These are phyloP conservation scores for Schmidtea mediterranea DNA, from an alignment of 1,140 invertebrate species.

Conservation along the genomic window DNA sequence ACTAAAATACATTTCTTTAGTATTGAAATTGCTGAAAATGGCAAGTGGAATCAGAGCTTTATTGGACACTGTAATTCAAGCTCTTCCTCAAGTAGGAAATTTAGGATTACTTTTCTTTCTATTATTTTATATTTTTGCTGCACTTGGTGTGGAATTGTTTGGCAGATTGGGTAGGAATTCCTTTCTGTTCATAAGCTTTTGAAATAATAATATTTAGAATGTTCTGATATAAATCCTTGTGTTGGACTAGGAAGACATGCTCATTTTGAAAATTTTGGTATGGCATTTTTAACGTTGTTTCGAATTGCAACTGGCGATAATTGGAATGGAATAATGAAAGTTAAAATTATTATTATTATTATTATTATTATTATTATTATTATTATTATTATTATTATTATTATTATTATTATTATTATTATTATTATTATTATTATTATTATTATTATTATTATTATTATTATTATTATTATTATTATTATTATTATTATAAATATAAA, in stretches of 20 bases:
- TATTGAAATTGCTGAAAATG: slow-evolving; percentile 92
- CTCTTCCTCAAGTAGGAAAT: slow-evolving; percentile 92
- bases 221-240: slow-evolving; percentile 73
- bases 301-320: slow-evolving; percentile 99
- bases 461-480: too few relatives aligned
- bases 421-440: too few relatives aligned
- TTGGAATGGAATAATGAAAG: slow-evolving; percentile 42
- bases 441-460: too few relatives aligned
- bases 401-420: too few relatives aligned
- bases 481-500: too few relatives aligned
- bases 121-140: slow-evolving; percentile 96
- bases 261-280: slow-evolving; percentile 76
- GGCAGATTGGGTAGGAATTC: slow-evolving; percentile 59
- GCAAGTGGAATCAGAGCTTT: slow-evolving; percentile 89
- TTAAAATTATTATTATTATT: too few relatives aligned
- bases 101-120: slow-evolving; percentile 88
- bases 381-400: too few relatives aligned
- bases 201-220: slow-evolving; percentile 53
- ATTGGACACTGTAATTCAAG: slow-evolving; percentile 94
- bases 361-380: too few relatives aligned
- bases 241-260: slow-evolving; percentile 94
- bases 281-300: slow-evolving; percentile 94
- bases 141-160: slow-evolving; percentile 88
- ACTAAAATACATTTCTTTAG: too few relatives aligned
- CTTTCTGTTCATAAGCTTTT: too few relatives aligned